A percentile compares a stretch with the other conserved stretches of the same genome.
Evolutionary conservation across 2,113 vertebrate species (phyloP).

Genomic region (Hydrolagus affinis): DNA sequence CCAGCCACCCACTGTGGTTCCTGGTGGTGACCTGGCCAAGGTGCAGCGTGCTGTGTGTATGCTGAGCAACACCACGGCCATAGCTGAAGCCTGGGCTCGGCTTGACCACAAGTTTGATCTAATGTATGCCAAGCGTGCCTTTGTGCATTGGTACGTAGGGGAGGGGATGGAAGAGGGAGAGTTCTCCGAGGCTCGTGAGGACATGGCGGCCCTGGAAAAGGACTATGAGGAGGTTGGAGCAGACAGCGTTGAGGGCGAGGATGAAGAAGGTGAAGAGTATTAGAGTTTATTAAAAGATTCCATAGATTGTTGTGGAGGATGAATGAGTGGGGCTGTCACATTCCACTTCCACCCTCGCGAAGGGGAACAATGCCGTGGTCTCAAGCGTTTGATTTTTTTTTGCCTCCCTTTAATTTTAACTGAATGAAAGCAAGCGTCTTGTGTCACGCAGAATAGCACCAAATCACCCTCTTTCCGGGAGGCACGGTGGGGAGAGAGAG

Average conservation of each 20-base stretch:
- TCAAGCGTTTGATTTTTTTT: not conserved
- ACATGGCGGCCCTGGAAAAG: slow-evolving; percentile 67
- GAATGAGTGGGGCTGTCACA: not conserved
- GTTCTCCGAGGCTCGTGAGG: slow-evolving; percentile 64
- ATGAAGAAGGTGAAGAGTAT: slow-evolving; percentile 52
- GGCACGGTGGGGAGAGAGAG: no score
- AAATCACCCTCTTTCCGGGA: no score
- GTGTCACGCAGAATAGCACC: no score
- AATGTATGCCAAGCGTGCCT: slow-evolving; percentile 68
- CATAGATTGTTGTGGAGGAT: not conserved
- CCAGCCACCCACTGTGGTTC: slow-evolving; percentile 60
- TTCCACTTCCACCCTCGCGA: not conserved
- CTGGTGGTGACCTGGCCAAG: slow-evolving; percentile 59
- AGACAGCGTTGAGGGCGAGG: slow-evolving; percentile 62
- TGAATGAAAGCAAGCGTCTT: no score
- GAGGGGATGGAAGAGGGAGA: slow-evolving; percentile 73
- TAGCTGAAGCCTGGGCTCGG: slow-evolving; percentile 63
- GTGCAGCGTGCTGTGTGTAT: slow-evolving; percentile 65
- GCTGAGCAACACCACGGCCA: slow-evolving; percentile 67
- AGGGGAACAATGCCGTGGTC: not conserved
- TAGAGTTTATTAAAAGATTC: slow-evolving; percentile 39
- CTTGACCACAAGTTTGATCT: slow-evolving; percentile 67
- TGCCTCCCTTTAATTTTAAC: no score
- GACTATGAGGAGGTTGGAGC: slow-evolving; percentile 70
- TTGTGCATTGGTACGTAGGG: slow-evolving; percentile 69